Evolutionary conservation across 1,140 invertebrate genomes (phyloP).

Genomic region (Zaprionus inermis): DNA sequence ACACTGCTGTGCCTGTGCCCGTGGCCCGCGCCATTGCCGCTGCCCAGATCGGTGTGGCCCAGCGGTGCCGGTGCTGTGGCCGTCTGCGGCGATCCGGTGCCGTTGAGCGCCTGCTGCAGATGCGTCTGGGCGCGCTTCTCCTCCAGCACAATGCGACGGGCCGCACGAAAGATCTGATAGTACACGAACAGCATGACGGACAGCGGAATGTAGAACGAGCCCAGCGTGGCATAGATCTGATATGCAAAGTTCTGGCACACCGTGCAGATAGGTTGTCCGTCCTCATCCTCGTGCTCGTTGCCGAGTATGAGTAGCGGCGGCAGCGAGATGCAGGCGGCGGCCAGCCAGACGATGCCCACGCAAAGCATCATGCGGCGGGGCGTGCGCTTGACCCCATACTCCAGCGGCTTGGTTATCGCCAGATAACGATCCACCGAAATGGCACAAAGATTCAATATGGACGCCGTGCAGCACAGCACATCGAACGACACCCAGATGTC

Average conservation of each 20-base stretch:
- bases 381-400: conserved; percentile 94
- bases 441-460: conserved; percentile 96
- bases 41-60: conserved; percentile 75
- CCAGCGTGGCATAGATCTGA: conserved; percentile 95
- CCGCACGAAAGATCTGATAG: conserved; percentile 95
- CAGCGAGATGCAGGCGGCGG: conserved; percentile 94
- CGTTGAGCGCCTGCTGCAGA: conserved; percentile 90
- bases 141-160: conserved; percentile 92
- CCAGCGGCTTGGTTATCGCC: conserved; percentile 95
- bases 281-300: conserved; percentile 89
- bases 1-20: conserved; percentile 71
- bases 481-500: conserved; percentile 94
- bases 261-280: conserved; percentile 89
- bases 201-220: conserved; percentile 95
- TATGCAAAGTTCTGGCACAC: conserved; percentile 95
- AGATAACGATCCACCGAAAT: conserved; percentile 95
- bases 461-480: conserved; percentile 93
- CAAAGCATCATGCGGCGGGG: conserved; percentile 93
- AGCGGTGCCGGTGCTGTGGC: conserved; percentile 53
- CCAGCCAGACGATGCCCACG: conserved; percentile 94
- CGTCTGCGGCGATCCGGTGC: conserved; percentile 85
- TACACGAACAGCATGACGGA: conserved; percentile 96
- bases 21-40: conserved; percentile 57
- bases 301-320: conserved; percentile 94
- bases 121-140: conserved; percentile 94